Base-by-base conservation (phyloP, 2,113 vertebrate genomes). In the Oxyruncus cristatus region DNA sequence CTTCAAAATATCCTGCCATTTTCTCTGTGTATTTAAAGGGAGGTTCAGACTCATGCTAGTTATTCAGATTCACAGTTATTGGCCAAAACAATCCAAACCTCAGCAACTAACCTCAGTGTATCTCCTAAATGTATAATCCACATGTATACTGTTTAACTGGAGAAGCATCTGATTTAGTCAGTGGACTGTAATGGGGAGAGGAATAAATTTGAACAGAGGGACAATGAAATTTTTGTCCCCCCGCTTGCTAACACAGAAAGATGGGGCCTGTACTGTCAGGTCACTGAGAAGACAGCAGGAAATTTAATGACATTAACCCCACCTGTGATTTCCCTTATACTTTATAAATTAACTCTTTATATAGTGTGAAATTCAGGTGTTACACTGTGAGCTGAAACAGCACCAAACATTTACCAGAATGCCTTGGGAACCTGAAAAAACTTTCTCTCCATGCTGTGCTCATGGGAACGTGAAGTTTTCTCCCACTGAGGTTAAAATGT, bases 391-490 rank as follows among this genome's bases (percentile, higher is more conserved):
- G 59, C n/a, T 62, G 71, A 33, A 75, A 55, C 35, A 82, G 61
- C 14, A 49, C 68, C 27, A 44, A 73, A 22, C 44, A 73, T 55
- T 91, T 88, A 93, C 78, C 89, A 95, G 52, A 68, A 88, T 89
- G 87, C 85, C 87, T 91, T 21, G 67, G 78, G 88, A 96, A 94
- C 62, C 63, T 50, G 49, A 74, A 79, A 42, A 81, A 93, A 89
- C 59, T 94, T 85, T 89, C 85, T 26, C 87, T 37, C 37, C 19
- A 0, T 10, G 20, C 32, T 58, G 63, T 59, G 42, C 86, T 94
- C 73, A 21, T 19, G 76, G 63, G 82, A 96, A 89, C 1, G 2
- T 12, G 47, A 95, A 96, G 63, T 68, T 86, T 91, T 59, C 65
- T 37, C 74, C 75, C 58, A 9, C 15, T 3, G 56, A 81, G 89